phyloP scores from a whole-genome alignment of 2,113 vertebrate species.

The Amphiprion ocellaris region DNA sequence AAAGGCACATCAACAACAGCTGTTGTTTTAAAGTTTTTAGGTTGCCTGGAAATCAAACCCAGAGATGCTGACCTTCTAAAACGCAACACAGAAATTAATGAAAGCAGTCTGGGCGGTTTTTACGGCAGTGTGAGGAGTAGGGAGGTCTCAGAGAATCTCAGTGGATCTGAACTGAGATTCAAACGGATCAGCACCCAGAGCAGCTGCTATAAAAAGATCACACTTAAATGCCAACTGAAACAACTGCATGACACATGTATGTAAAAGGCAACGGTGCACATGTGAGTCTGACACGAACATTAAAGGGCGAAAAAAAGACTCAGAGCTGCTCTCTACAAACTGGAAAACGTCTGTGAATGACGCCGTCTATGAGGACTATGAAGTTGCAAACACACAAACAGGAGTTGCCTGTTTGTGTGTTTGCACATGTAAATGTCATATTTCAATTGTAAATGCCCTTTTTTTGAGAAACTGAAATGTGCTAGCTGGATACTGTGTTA shows the following conservation, averaged over 20 bases:
- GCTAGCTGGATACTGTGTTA: too few species aligned
- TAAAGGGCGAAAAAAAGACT: neutral
- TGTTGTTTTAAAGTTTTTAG: slow-evolving; percentile 32
- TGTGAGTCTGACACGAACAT: slow-evolving; percentile 1
- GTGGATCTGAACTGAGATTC: neutral
- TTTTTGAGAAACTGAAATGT: too few species aligned
- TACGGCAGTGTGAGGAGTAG: neutral
- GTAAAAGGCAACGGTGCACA: neutral
- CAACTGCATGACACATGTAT: slow-evolving; percentile 13
- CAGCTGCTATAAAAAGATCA: slow-evolving; percentile 5
- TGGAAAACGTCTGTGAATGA: too few species aligned
- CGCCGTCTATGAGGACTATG: too few species aligned
- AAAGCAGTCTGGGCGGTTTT: neutral
- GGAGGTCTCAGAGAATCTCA: neutral
- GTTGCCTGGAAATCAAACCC: slow-evolving; percentile 9
- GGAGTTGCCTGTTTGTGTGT: too few species aligned
- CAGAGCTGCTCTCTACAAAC: too few species aligned
- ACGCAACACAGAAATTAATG: neutral
- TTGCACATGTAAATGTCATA: too few species aligned
- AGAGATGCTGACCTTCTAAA: slow-evolving; percentile 1
- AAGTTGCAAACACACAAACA: too few species aligned
- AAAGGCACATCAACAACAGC: slow-evolving; percentile 50
- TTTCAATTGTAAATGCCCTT: too few species aligned
- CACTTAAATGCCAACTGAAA: slow-evolving; percentile 11
- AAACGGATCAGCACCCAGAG: neutral